Evolutionary conservation across 2,113 vertebrate genomes (phyloP).

Genomic region (Pangasianodon gigas): DNA sequence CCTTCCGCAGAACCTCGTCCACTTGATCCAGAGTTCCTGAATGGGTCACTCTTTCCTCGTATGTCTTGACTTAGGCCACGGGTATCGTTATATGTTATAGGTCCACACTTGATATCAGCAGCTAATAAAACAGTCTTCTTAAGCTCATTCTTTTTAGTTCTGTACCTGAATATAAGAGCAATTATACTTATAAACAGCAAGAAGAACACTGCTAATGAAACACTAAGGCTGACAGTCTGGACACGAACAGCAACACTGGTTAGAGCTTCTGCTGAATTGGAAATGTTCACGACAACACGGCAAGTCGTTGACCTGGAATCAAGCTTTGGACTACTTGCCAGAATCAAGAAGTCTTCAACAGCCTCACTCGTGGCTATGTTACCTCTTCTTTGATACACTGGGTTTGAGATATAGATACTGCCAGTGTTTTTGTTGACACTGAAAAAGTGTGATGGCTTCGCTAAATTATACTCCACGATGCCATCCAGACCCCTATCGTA

Average conservation of each 20-base stretch:
- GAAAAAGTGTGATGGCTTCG: constrained; percentile 77
- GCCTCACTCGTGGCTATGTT: constrained; percentile 57
- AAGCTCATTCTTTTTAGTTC: constrained; percentile 66
- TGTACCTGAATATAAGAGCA: constrained; percentile 75
- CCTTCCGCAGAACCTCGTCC: constrained; percentile 83
- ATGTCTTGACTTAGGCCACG: constrained; percentile 60
- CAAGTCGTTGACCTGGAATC: constrained; percentile 81
- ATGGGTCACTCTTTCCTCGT: constrained; percentile 66
- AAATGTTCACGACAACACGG: constrained; percentile 81
- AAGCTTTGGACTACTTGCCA: constrained; percentile 80
- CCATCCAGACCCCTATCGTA: constrained; percentile 85
- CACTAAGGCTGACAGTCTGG: constrained; percentile 73
- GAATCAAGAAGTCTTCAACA: constrained; percentile 76
- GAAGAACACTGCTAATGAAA: constrained; percentile 76
- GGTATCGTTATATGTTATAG: constrained; percentile 54
- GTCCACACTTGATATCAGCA: constrained; percentile 50
- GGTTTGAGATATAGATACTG: constrained; percentile 75
- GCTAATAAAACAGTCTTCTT: constrained; percentile 67
- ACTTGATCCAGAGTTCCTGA: constrained; percentile 77
- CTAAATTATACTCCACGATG: constrained; percentile 80
- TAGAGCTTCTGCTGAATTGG: constrained; percentile 68
- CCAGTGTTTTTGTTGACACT: constrained; percentile 83
- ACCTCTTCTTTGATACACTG: constrained; percentile 70
- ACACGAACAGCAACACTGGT: constrained; percentile 56
- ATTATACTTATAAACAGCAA: constrained; percentile 73